Evolutionary conservation across 2,113 vertebrate genomes (phyloP), one percentile per base, ranked within the genome.

Genomic region (Hydrolagus affinis): DNA sequence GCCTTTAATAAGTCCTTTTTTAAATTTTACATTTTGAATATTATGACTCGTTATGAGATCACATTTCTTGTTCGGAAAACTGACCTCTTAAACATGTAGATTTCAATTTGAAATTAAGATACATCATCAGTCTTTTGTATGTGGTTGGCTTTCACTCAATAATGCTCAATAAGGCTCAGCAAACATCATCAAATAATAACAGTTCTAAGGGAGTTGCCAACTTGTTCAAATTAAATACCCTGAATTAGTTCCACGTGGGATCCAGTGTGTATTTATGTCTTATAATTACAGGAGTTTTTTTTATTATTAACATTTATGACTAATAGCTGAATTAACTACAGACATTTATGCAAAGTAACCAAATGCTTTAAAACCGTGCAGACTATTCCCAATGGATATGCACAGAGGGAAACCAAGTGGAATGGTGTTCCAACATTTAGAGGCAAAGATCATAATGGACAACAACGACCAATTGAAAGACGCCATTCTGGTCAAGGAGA

Each of bases 401-500:
- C 62, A 32, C 78, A 83, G 66, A 25, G 78, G 78, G 78, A 83
- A 83, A 83, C 60, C 60, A 83, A 83, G 62, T 83, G 78, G 78
- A 83, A 28, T 83, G 62, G 66, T 68, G 62, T 28, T 12, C 78
- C 78, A 68, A 66, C 60, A 30, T 83, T 83, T 83, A 83, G 78
- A 83, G 66, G 60, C 60, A 83, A 83, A 30, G 60, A 83, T 83
- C 62, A 66, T 32, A 83, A 83, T 66, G 76, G 59, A 80, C 76
- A 80, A 64, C 60, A 83, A 83, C 78, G 78, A 83, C 15, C 78
- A 19, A 83, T 66, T 62, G 78, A 83, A 83, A 83, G 78, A 83
- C 78, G 78, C 1, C 78, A 83, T 83, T 83, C 78, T 83, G 78
- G 78, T 68, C 78, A 83, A 62, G 78, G 78, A 83, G 78, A 83